Evolutionary conservation across 2,113 vertebrate species (phyloP).

Genomic region (Poecilia latipinna): DNA sequence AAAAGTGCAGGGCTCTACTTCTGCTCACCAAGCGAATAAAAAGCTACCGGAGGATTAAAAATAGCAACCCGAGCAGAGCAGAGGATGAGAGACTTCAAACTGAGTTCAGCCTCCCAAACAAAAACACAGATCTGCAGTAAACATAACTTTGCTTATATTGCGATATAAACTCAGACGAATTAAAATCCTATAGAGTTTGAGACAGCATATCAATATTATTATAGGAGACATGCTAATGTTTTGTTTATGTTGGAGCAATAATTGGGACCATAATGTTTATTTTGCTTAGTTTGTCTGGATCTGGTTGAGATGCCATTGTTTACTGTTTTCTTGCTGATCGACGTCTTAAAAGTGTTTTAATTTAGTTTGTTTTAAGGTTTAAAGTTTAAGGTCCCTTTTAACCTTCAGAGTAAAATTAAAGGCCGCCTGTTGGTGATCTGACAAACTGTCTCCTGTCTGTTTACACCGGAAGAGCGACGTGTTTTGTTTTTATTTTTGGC

Average conservation of each 20-base stretch:
- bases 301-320: neutral
- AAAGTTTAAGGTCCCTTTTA: slow-evolving; percentile 36
- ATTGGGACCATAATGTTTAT: neutral
- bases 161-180: neutral
- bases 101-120: slow-evolving; percentile 51
- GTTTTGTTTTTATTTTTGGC: neutral
- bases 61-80: slow-evolving; percentile 65
- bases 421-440: slow-evolving; percentile 26
- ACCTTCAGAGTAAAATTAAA: slow-evolving; percentile 8
- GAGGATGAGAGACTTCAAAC: slow-evolving; percentile 39
- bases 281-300: neutral
- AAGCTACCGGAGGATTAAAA: slow-evolving; percentile 70
- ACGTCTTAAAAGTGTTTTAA: slow-evolving; percentile 16
- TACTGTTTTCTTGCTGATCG: neutral
- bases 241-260: neutral
- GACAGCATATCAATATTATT: too few species aligned
- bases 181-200: neutral
- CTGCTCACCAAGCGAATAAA: slow-evolving; percentile 55
- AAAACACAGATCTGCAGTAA: slow-evolving; percentile 26
- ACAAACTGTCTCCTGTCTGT: slow-evolving; percentile 19
- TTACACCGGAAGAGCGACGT: neutral
- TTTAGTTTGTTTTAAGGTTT: slow-evolving; percentile 18
- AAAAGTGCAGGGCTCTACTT: slow-evolving; percentile 67
- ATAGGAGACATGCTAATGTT: too few species aligned
- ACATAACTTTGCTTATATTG: neutral